These are phyloP conservation scores for Drosophila aldrichi DNA, from an alignment of 2,888 invertebrate genomes.

Conservation along the genomic window DNA sequence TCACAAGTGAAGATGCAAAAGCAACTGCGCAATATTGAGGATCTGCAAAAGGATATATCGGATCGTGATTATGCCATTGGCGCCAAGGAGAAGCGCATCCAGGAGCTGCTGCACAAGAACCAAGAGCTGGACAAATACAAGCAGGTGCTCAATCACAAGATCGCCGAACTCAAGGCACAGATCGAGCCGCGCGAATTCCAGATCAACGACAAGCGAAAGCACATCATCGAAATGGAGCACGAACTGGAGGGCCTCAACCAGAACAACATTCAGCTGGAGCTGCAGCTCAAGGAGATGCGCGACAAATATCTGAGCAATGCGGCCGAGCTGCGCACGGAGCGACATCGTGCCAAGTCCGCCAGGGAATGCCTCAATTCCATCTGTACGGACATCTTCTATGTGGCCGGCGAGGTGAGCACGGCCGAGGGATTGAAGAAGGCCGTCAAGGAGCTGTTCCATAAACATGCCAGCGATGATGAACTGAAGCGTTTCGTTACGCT, in stretches of 20 bases:
- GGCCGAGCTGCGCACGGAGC: constrained; percentile 89
- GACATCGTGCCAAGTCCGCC: constrained; percentile 87
- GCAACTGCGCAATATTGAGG: constrained; percentile 91
- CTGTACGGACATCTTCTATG: constrained; percentile 92
- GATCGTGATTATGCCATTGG: constrained; percentile 94
- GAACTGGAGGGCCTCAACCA: constrained; percentile 92
- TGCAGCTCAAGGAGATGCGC: constrained; percentile 91
- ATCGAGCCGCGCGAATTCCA: constrained; percentile 95
- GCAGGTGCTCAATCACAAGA: constrained; percentile 95
- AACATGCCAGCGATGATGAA: constrained; percentile 90
- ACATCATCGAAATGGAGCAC: constrained; percentile 93
- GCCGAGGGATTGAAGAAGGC: constrained; percentile 85
- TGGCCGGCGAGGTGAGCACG: constrained; percentile 92
- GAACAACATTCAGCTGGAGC: constrained; percentile 88
- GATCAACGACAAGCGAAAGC: constrained; percentile 92
- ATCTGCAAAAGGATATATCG: constrained; percentile 93
- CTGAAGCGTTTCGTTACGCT: constrained; percentile 89
- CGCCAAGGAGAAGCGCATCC: constrained; percentile 94
- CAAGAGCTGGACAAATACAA: constrained; percentile 96
- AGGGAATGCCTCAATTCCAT: constrained; percentile 90
- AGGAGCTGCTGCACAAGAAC: constrained; percentile 93
- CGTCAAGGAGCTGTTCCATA: constrained; percentile 83
- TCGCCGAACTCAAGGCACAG: constrained; percentile 93
- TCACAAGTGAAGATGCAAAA: constrained; percentile 89
- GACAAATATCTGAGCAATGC: constrained; percentile 92